Base-by-base conservation (phyloP, 2,113 vertebrate genomes). In the Hippoglossus stenolepis region DNA sequence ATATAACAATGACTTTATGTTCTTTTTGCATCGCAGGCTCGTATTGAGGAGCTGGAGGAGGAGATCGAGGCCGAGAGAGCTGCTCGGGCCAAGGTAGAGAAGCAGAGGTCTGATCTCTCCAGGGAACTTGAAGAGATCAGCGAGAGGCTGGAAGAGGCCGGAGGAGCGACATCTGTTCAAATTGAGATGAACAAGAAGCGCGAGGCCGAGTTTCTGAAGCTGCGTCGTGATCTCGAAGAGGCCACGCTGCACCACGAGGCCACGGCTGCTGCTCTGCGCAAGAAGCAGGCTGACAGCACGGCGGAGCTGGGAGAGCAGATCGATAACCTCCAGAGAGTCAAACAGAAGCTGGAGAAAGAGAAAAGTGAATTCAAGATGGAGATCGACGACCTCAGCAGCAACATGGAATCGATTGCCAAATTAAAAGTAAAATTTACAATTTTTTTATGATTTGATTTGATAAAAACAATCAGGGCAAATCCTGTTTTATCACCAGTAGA, bases 341-440 rank as follows among this genome's bases (percentile, higher is more conserved):
- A 97, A 84, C 96, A 97, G 93, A 97, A 97, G 84, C 92, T 97
- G 90, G 96, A 98, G 94, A 97, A 97, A 82, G 96, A 98, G 90
- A 98, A 98, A 76, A 97, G 96, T 0, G 96, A 98, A 84, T 85
- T 95, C 79, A 98, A 95, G 94, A 96, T 98, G 97, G 97, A 97
- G 94, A 96, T 96, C 0, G 97, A 99, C 0, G 96, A 97, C 69
- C 92, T 97, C 3, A 76, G 87, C 1, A 95, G 96, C 83, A 97
- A 95, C 54, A 94, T 97, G 96, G 96, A 97, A 77, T 43, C 90
- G 5, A 84, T 97, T 40, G 94, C 96, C 17, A 97, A 97, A 90
- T 59, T 94, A 9, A 96, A 90, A n/a, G 88, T 90, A 65, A 47
- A 7, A n/a, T 70, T 61, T 20, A n/a, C 2, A 21, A n/a, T 61